Base-by-base conservation (phyloP, 2,888 invertebrate genomes). In the Ectemnius cavifrons region DNA sequence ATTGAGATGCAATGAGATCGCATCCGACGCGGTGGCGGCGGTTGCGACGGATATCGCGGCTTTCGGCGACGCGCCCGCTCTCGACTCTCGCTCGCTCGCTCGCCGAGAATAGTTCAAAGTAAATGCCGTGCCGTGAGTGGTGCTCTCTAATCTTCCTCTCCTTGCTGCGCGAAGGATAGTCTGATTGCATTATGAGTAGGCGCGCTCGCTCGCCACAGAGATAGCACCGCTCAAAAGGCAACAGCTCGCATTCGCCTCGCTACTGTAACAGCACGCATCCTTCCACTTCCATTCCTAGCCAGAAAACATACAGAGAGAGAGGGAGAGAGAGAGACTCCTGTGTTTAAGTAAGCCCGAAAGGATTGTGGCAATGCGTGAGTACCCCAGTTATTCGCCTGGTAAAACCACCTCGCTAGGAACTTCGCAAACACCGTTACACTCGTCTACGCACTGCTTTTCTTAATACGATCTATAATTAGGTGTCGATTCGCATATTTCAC, bases 81-180 rank as follows among this genome's bases (percentile, higher is more conserved):
- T 4, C 28, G 28, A 20, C 20, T 20, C 37, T 37, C 37, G 81
- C 80, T 23, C 37, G 8, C 37, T 37, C 11, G 11, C 37, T 37
- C 37, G 81, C 80, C 84, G 79, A 84, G 79, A 85, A 85, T 84
- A 83, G 84, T 84, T 84, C 84, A 83, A 84, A 84, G 84, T 84
- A 84, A 84, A 84, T 85, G 83, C 79, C 78, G 64, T 80, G 77
- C 78, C 77, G 79, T 75, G 83, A 83, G 81, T 81, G 77, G 77
- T 83, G 77, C 82, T 75, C 81, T 82, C 81, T 83, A 83, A 83
- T 83, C 82, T 82, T 72, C 77, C 75, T 77, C 78, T 79, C 72
- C 81, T 81, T 75, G 67, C 75, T 64, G 71, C 74, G 64, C 77
- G 74, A 47, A 72, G 73, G 71, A 78, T 80, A 82, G 73, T 82